phyloP scores from a whole-genome alignment of 2,797 vertebrate species.

The Scyliorhinus canicula region DNA sequence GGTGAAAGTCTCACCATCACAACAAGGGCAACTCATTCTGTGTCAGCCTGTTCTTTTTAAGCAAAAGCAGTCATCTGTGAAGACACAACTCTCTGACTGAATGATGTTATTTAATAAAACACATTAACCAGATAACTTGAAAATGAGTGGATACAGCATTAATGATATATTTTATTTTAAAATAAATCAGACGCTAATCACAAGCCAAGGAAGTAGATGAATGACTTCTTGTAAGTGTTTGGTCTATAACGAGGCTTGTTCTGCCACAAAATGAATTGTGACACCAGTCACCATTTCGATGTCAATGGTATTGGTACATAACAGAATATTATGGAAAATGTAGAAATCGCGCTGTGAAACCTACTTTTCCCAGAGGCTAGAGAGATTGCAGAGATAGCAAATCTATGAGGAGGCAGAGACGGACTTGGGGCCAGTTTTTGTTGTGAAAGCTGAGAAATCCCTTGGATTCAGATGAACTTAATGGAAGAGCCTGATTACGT shows the following conservation, averaged over 20 bases:
- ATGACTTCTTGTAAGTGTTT: background rate
- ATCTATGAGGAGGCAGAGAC: background rate
- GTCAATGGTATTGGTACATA: background rate
- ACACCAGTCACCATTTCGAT: background rate
- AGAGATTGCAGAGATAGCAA: background rate
- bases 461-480: background rate
- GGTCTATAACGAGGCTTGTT: background rate
- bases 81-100: background rate
- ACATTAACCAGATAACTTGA: background rate
- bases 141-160: background rate
- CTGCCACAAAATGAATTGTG: background rate
- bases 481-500: background rate
- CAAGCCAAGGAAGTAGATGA: background rate
- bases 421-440: background rate
- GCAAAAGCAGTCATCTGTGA: background rate
- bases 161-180: conserved; percentile 14
- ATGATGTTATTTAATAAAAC: background rate
- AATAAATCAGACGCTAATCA: background rate
- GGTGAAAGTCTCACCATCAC: background rate
- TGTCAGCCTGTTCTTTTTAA: background rate
- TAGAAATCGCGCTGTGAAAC: background rate
- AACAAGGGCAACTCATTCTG: background rate
- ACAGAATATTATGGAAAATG: background rate
- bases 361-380: background rate
- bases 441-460: background rate